Evolutionary conservation across 2,113 vertebrate species (phyloP).

Genomic region (Zeus faber): DNA sequence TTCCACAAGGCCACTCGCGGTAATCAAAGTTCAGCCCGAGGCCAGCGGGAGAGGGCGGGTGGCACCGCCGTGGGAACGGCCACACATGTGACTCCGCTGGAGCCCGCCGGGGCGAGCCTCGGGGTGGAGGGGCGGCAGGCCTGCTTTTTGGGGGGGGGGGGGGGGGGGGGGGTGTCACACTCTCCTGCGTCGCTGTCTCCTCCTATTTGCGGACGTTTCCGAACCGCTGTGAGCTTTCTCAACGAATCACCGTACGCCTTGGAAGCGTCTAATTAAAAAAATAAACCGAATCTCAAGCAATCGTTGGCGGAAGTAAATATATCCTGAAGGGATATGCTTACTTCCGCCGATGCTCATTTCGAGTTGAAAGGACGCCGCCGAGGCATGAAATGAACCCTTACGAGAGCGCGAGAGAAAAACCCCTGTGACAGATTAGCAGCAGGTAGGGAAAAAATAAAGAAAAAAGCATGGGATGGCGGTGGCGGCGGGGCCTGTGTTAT

Average conservation of each 20-base stretch:
- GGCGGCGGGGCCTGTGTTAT: background rate
- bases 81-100: slow-evolving; percentile 17
- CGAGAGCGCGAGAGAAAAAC: slow-evolving; percentile 16
- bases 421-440: no score
- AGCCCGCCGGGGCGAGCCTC: background rate
- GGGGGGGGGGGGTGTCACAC: no score
- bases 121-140: background rate
- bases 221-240: slow-evolving; percentile 6
- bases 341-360: no score
- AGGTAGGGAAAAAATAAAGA: no score
- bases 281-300: slow-evolving; percentile 34
- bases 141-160: no score
- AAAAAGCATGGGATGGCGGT: slow-evolving; percentile 29
- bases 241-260: background rate
- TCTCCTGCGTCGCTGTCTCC: background rate
- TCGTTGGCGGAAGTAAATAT: slow-evolving; percentile 31
- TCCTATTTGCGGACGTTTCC: slow-evolving; percentile 9
- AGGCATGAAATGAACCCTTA: slow-evolving; percentile 48
- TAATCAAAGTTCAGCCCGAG: slow-evolving; percentile 59
- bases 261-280: slow-evolving; percentile 7
- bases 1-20: slow-evolving; percentile 37
- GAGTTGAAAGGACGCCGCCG: slow-evolving; percentile 13
- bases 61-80: slow-evolving; percentile 9
- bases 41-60: slow-evolving; percentile 27
- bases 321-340: slow-evolving; percentile 29